A percentile compares a stretch with the other conserved stretches of the same genome.
phyloP scores from a whole-genome alignment of 2,113 vertebrate genomes.

The Pomatostomus ruficeps region DNA sequence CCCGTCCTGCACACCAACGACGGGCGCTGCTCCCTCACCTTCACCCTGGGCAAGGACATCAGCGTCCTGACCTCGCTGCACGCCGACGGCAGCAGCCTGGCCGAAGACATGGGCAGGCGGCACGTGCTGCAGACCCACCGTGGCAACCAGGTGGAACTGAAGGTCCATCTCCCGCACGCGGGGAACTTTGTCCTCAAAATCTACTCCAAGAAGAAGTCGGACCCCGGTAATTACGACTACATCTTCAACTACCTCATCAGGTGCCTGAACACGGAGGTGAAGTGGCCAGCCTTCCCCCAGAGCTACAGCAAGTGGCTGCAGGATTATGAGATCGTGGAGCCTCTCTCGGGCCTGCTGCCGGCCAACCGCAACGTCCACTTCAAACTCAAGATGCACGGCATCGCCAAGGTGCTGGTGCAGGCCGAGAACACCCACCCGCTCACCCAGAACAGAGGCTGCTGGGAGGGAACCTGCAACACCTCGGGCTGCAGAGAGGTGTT shows the following conservation, averaged over 20 bases:
- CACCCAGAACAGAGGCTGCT: constrained; percentile 65
- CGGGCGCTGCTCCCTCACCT: constrained; percentile 71
- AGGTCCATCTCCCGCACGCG: constrained; percentile 73
- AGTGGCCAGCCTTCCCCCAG: constrained; percentile 77
- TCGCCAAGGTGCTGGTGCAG: constrained; percentile 73
- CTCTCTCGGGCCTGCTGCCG: constrained; percentile 71
- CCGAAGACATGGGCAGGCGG: constrained; percentile 45
- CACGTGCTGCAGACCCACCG: constrained; percentile 70
- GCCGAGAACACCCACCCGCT: constrained; percentile 64
- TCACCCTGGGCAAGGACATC: constrained; percentile 68
- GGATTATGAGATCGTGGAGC: constrained; percentile 78
- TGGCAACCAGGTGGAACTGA: constrained; percentile 66
- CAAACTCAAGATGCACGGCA: constrained; percentile 72
- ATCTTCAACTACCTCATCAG: constrained; percentile 80
- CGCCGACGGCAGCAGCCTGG: not conserved
- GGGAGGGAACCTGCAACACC: constrained; percentile 79
- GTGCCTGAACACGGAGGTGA: constrained; percentile 71
- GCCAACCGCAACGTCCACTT: constrained; percentile 71
- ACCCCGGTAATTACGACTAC: constrained; percentile 68
- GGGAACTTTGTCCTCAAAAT: constrained; percentile 77
- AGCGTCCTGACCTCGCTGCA: constrained; percentile 69
- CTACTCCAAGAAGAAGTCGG: constrained; percentile 75
- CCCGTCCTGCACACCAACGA: constrained; percentile 75
- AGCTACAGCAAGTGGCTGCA: constrained; percentile 71
- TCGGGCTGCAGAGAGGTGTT: constrained; percentile 71